Conservation (phyloP, 2,113 vertebrate genomes). For the Vulpes vulpes region DNA sequence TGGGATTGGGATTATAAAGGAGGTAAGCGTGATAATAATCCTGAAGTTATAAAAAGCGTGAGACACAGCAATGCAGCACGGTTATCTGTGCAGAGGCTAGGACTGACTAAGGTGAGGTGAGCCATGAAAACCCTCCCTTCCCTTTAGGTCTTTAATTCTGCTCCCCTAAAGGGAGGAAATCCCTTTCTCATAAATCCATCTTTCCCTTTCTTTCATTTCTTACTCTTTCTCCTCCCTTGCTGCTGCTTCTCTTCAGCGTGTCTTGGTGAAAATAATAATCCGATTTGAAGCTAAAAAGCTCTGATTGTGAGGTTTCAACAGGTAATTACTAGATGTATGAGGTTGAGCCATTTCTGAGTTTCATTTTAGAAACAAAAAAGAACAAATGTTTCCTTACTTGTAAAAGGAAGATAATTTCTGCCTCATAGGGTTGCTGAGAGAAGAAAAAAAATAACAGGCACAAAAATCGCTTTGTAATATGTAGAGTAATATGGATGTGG, state of each 20-base stretch:
- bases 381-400: conserved; percentile 26
- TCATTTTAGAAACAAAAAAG: background rate
- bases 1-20: background rate
- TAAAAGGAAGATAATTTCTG: background rate
- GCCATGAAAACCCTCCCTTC: background rate
- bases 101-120: background rate
- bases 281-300: background rate
- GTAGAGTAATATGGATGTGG: background rate
- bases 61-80: background rate
- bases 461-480: background rate
- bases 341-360: conserved; percentile 15
- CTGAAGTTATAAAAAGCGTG: background rate
- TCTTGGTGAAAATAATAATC: background rate
- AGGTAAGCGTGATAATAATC: background rate
- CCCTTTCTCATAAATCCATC: too few relatives aligned
- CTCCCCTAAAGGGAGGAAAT: background rate
- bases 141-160: background rate
- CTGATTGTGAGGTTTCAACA: conserved; percentile 10
- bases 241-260: background rate
- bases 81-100: background rate
- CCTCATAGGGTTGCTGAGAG: background rate
- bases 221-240: too few relatives aligned
- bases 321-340: background rate
- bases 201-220: background rate
- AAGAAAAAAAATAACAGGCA: background rate